Evolutionary conservation across 1,140 invertebrate genomes (phyloP), one percentile per base, ranked within the genome.

Genomic region (Cyclina sinensis): DNA sequence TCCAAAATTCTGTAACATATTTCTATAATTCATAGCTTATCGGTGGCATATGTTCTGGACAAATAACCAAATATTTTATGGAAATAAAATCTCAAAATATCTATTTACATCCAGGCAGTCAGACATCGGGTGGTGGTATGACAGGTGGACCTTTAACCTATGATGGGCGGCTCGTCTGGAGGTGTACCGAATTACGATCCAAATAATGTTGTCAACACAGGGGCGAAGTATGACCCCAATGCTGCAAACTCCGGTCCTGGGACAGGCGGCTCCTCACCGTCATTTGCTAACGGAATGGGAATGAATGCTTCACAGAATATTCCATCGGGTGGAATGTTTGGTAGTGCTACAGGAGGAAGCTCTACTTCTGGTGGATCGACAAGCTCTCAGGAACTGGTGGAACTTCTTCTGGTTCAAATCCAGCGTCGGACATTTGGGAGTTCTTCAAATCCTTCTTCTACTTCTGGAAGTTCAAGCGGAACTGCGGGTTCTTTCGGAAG

Each of bases 141-240:
- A 37, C n/a, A 7, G 54, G 48, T 85, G 65, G 84, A 21, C 74
- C 80, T 30, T 39, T 35, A 21, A 30, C 80, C 30, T n/a, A 43
- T 7, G 39, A 74, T 54, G n/a, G 85, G 59, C 14, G 54, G 24
- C 30, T 46, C 43, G 14, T 39, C 73, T 37, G 76, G 79, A 21
- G 37, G 74, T 24, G 80, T 80, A 0, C 85, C 91, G 9, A 85
- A 62, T 18, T 90, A 90, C 27, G 65, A 90, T 68, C 87, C 87
- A 5, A 90, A 90, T 39, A 91, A 90, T 57, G 82, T 57, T 18
- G 7, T 57, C 12, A n/a, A 30, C 37, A 80, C 89, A 24, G 90
- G 90, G 39, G 89, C 83, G 24, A 89, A 89, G 24, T 91, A 91
- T 86, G 89, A 91, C 78, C 91, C 91, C 18, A 91, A 91, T 73